phyloP scores from a whole-genome alignment of 2,797 vertebrate species.

The Poecile montanus region DNA sequence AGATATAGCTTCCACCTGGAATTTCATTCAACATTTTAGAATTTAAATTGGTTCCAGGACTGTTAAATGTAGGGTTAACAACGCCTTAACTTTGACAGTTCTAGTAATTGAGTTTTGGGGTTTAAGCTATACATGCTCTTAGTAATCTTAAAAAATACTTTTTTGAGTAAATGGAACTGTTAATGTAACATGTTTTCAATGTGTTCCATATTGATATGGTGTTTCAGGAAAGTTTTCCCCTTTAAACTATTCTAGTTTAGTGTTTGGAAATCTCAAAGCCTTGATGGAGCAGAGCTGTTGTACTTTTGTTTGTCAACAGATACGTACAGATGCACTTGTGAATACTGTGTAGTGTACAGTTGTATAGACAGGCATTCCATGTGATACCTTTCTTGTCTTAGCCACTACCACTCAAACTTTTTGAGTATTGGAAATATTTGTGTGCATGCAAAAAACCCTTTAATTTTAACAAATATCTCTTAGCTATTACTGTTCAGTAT shows the following conservation, averaged over 20 bases:
- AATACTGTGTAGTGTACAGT: background rate
- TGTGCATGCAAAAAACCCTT: background rate
- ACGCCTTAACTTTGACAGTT: background rate
- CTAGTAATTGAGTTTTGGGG: background rate
- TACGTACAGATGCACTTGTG: background rate
- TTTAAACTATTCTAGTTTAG: background rate
- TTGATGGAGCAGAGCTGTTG: background rate
- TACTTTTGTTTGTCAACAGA: background rate
- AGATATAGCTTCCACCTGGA: background rate
- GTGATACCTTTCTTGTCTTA: background rate
- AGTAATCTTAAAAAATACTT: background rate
- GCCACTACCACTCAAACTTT: background rate
- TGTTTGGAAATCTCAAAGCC: background rate
- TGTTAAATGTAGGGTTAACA: background rate
- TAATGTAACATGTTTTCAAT: background rate
- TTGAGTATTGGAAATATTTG: background rate
- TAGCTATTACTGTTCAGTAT: background rate
- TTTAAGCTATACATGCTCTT: background rate
- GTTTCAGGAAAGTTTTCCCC: background rate
- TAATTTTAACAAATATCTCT: background rate
- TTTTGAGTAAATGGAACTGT: background rate
- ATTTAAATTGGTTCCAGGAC: background rate
- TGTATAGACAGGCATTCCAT: background rate
- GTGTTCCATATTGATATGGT: background rate
- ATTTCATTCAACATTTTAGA: background rate